Evolutionary conservation across 2,797 vertebrate species (phyloP), one percentile per base, ranked within the genome.

Genomic region (Ciconia nigra): DNA sequence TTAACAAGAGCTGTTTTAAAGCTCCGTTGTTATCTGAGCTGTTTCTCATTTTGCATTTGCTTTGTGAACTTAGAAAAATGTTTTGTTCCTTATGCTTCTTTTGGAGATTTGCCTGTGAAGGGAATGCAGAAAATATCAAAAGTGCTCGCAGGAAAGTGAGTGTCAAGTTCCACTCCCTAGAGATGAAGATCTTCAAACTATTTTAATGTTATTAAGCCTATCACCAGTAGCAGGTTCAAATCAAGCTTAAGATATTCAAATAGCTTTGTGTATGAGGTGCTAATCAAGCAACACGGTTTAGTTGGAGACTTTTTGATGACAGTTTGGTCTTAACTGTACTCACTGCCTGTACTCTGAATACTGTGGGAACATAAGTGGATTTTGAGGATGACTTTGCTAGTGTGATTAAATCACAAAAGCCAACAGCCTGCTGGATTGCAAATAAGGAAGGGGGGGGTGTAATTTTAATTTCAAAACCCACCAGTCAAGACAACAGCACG

Each of bases 31-130:
- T 73, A 26, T 59, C 66, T 22, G 47, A 86, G n/a, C 59, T 83
- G 81, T 54, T 92, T 94, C 83, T 89, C 57, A 80, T 96, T 94
- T 85, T 85, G 51, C 17, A 77, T 93, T 89, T 80, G 70, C 81
- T 89, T 19, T 24, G 67, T 87, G 76, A 93, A 66, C 20, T 46
- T 37, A 39, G 49, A 86, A 94, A 86, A 90, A 78, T 52, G 57
- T 80, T 95, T 92, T 73, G 46, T 28, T 94, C 71, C 74, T 80
- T 83, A 37, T 65, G 65, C 46, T 92, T 70, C 37, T 69, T 91
- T 78, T 92, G 83, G 90, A 94, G 71, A 61, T 69, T 54, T 91
- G 92, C 82, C 88, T 33, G 20, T 26, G 20, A 87, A 37, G 37
- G 69, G 84, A 90, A 86, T 5, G 28, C 58, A 88, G 58, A 95